These are phyloP conservation scores for Emys orbicularis DNA, from an alignment of 2,797 vertebrate genomes.

Conservation along the genomic window DNA sequence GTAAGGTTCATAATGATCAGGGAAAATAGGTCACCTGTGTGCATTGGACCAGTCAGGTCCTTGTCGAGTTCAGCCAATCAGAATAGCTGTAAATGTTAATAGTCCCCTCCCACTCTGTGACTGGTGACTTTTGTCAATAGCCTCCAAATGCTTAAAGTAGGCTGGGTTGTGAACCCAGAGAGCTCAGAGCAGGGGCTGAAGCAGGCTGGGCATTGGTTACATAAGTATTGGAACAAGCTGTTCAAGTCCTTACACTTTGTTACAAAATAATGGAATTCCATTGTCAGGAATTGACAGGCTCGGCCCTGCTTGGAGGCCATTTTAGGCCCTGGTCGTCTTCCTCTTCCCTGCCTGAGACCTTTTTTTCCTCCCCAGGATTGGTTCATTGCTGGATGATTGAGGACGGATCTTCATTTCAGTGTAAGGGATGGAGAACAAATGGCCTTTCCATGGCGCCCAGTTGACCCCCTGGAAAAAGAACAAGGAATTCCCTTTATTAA, in stretches of 20 bases:
- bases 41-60: background rate
- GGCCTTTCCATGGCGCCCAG: constrained; percentile 94
- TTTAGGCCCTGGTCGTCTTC: constrained; percentile 69
- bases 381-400: constrained; percentile 63
- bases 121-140: background rate
- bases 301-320: background rate
- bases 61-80: background rate
- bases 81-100: background rate
- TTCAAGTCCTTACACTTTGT: background rate
- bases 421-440: constrained; percentile 90
- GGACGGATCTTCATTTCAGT: constrained; percentile 91
- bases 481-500: background rate
- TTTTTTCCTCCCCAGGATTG: constrained; percentile 78
- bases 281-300: background rate
- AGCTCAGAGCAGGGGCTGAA: background rate
- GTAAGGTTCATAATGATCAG: background rate
- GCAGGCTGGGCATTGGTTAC: accelerated
- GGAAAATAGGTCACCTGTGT: background rate
- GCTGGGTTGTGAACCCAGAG: background rate
- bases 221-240: background rate
- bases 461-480: constrained; percentile 86
- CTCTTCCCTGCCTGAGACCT: constrained; percentile 75
- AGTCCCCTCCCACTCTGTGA: background rate
- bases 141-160: background rate
- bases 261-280: background rate